phyloP scores from a whole-genome alignment of 2,113 vertebrate genomes.

The Rhipidura dahli region DNA sequence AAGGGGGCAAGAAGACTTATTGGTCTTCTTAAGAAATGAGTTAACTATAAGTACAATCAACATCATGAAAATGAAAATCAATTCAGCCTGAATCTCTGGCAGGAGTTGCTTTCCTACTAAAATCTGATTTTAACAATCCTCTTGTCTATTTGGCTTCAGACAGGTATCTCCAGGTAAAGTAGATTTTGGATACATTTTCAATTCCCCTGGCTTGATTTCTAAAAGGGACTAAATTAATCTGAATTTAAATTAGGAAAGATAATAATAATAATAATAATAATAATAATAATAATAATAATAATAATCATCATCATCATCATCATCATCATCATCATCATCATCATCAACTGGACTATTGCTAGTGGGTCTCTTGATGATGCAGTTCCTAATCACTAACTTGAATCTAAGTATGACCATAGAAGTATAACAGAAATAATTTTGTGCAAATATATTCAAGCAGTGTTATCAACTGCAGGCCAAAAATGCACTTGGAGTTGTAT shows the following conservation, averaged over 20 bases:
- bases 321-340: too few relatives aligned
- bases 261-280: background rate
- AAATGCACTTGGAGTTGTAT: conserved; percentile 32
- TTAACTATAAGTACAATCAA: background rate
- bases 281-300: too few relatives aligned
- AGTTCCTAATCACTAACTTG: background rate
- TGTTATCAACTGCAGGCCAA: background rate
- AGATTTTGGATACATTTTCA: background rate
- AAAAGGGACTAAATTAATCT: background rate
- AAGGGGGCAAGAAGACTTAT: background rate
- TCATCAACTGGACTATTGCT: background rate
- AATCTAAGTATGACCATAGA: background rate
- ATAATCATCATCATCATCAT: too few relatives aligned
- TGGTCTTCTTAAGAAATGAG: background rate
- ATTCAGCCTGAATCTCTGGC: background rate
- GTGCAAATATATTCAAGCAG: conserved; percentile 5
- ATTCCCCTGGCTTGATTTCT: background rate
- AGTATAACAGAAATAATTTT: background rate
- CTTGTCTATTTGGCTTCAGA: background rate
- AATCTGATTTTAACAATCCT: background rate
- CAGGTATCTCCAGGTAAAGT: background rate
- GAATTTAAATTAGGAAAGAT: background rate
- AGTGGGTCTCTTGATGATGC: background rate
- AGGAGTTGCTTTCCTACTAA: background rate
- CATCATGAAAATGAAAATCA: background rate